These are phyloP conservation scores for Bursaphelenchus mucronatus DNA, from an alignment of 1,140 invertebrate species.

Conservation along the genomic window DNA sequence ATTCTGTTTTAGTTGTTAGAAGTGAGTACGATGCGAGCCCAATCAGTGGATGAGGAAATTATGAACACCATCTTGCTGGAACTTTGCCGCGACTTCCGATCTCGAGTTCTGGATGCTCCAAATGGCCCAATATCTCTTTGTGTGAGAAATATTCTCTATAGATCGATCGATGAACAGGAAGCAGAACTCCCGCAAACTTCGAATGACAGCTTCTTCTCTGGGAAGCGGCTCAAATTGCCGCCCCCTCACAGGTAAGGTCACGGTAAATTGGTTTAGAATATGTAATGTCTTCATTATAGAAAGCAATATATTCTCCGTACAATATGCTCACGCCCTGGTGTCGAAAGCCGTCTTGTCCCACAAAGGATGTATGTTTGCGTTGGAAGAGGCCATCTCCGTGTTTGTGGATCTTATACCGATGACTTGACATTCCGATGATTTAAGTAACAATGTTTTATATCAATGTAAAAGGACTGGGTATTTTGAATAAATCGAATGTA, in stretches of 20 bases:
- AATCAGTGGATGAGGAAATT: slow-evolving; percentile 1
- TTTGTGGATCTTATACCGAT: slow-evolving; percentile 13
- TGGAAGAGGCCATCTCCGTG: slow-evolving; percentile 18
- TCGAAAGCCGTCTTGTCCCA: slow-evolving; percentile 19
- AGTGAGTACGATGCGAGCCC: not conserved
- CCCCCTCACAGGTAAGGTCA: slow-evolving; percentile 11
- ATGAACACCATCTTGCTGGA: slow-evolving; percentile 4
- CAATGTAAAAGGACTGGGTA: too few relatives aligned
- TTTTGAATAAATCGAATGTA: too few relatives aligned
- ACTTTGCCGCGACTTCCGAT: not conserved
- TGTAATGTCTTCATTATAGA: slow-evolving; percentile 9
- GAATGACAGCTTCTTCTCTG: not conserved
- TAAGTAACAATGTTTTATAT: too few relatives aligned
- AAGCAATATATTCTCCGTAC: slow-evolving; percentile 27
- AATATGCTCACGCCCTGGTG: slow-evolving; percentile 19
- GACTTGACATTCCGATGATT: slow-evolving; percentile 11
- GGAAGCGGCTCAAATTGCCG: not conserved
- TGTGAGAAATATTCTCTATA: slow-evolving; percentile 9
- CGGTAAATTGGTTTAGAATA: not conserved
- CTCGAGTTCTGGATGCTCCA: slow-evolving; percentile 14
- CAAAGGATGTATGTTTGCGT: slow-evolving; percentile 28
- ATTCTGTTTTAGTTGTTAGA: not conserved
- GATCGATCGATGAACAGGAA: slow-evolving; percentile 3
- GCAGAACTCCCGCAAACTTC: not conserved
- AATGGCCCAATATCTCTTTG: slow-evolving; percentile 13